Evolutionary conservation across 1,140 invertebrate genomes (phyloP), one percentile per base, ranked within the genome.

Genomic region (Nebria ingens): DNA sequence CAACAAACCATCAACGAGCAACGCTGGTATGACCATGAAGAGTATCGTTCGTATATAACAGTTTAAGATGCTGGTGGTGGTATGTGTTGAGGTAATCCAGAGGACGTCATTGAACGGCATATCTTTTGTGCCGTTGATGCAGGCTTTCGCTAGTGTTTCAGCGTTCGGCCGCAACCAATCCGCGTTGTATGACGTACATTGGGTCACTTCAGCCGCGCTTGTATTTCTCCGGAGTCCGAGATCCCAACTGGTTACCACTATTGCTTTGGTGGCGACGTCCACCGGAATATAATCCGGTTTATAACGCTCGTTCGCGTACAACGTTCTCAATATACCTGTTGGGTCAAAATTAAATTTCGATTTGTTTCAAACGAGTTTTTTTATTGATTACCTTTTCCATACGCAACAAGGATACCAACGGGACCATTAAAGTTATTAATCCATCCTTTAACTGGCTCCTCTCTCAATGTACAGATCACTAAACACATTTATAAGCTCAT

Each of bases 391-490:
- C 74, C 91, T 77, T 89, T 92, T 11, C 87, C 89, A 58, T 81
- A 79, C 0, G 83, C 87, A 0, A 85, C 70, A 50, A 90, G 64
- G 11, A 90, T 69, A 0, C 85, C 92, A 19, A 88, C 85, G 0
- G 93, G 91, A 2, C 93, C 93, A 70, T 97, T 97, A 60, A 91
- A 90, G 71, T 97, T 98, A 63, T 97, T 94, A 2, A 95, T 79
- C 93, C 94, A 98, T 0, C 93, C 91, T 0, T 71, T 63, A 0
- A 86, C 34, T 0, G 87, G 87, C 17, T 90, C 86, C 0, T 65
- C 54, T 12, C 78, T 57, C 61, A 21, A 53, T 21, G 17, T 13
- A 19, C 22, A 20, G 40, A 29, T 54, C 11, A 29, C 29, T 34
- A 19, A 42, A 29, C 13, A 40, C 4, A 19, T 42, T n/a, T n/a